Conservation (phyloP, 2,113 vertebrate genomes). For the Antennarius striatus region DNA sequence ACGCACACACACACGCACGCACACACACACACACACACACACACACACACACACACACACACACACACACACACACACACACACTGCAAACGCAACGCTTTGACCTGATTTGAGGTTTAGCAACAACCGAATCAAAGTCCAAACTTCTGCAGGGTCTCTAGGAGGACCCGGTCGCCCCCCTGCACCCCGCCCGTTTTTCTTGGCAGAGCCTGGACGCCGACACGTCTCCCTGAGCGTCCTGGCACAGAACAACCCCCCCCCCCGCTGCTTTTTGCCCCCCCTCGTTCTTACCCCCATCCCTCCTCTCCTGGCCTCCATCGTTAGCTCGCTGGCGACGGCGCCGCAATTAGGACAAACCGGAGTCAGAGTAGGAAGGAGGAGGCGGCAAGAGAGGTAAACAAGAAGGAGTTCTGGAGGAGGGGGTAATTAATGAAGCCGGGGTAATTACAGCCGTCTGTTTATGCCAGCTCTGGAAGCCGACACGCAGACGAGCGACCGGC, state of each 20-base stretch:
- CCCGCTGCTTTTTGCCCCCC: constrained; percentile 29
- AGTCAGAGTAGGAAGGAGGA: constrained; percentile 36
- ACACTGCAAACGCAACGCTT: too few relatives aligned
- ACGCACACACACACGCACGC: constrained; percentile 9
- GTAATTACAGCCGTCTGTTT: constrained; percentile 67
- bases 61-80: too few relatives aligned
- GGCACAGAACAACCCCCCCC: constrained; percentile 55
- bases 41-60: too few relatives aligned
- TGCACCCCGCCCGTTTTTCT: constrained; percentile 1
- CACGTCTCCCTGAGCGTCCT: constrained; percentile 67
- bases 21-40: too few relatives aligned
- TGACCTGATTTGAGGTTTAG: too few relatives aligned
- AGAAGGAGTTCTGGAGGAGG: constrained; percentile 40
- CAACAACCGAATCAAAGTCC: background rate
- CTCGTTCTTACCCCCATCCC: constrained; percentile 27
- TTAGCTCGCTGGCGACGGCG: constrained; percentile 63
- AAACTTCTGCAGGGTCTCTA: background rate
- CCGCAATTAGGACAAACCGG: constrained; percentile 68
- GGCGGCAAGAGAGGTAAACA: constrained; percentile 82
- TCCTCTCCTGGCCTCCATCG: constrained; percentile 59
- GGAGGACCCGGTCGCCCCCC: too few relatives aligned
- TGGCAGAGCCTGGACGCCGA: constrained; percentile 61
- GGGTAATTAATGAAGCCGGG: constrained; percentile 72
- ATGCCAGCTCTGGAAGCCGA: constrained; percentile 51
- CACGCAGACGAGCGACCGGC: constrained; percentile 30